Percentiles rank a stretch among this genome's conserved stretches.
These are phyloP conservation scores for Chiropotes sagulatus DNA, from an alignment of 2,797 vertebrate genomes.

Conservation along the genomic window DNA sequence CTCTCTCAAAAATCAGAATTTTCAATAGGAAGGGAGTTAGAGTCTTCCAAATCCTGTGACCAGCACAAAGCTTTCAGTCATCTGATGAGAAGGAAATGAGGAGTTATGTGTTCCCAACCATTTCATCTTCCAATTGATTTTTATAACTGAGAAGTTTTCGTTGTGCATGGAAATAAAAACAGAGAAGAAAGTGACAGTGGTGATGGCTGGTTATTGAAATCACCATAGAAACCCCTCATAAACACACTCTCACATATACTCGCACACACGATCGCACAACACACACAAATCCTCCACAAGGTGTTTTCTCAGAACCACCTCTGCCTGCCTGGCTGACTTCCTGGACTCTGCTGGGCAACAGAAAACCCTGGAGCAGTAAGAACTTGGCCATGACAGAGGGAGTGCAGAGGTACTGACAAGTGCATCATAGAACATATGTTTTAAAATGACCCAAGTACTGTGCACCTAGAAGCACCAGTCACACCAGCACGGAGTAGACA, in stretches of 20 bases:
- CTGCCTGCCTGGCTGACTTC: not conserved
- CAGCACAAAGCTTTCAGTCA: not conserved
- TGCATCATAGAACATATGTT: not conserved
- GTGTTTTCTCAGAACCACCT: constrained; percentile 1
- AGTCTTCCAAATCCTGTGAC: constrained; percentile 27
- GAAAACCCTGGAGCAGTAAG: not conserved
- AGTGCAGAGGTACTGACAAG: not conserved
- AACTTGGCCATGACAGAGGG: not conserved
- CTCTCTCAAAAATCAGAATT: constrained; percentile 50
- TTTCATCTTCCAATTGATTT: constrained; percentile 49
- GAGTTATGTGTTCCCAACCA: not conserved
- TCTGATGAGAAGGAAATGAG: constrained; percentile 37
- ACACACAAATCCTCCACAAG: not conserved
- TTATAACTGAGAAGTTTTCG: constrained; percentile 18
- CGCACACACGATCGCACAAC: not conserved
- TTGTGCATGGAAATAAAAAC: constrained; percentile 12
- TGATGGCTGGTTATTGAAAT: not conserved
- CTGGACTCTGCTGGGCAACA: not conserved
- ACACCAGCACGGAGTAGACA: not conserved
- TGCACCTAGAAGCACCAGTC: not conserved
- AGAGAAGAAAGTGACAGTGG: not conserved
- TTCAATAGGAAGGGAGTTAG: not conserved
- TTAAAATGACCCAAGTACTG: not conserved
- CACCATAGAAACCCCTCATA: not conserved
- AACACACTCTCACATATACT: not conserved